These are phyloP conservation scores for Thunnus thynnus DNA, from an alignment of 2,113 vertebrate genomes.

Conservation along the genomic window DNA sequence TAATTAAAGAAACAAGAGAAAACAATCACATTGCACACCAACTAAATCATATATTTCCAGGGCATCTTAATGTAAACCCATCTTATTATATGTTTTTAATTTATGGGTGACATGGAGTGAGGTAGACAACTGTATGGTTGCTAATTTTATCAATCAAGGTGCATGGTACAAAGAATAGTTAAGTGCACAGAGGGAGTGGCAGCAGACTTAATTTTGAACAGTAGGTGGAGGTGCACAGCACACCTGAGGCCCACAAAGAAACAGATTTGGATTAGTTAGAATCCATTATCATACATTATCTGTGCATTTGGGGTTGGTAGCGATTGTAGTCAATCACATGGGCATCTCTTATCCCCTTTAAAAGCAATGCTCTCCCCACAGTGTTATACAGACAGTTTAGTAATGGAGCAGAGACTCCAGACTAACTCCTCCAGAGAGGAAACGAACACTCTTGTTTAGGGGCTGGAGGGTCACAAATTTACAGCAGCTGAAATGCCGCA, in stretches of 20 bases:
- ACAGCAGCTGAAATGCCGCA: conserved; percentile 19
- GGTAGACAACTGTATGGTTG: not conserved
- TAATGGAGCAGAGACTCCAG: conserved; percentile 69
- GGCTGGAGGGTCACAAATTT: conserved; percentile 30
- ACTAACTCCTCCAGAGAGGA: conserved; percentile 60
- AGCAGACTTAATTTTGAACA: conserved; percentile 51
- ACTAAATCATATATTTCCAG: conserved; percentile 7
- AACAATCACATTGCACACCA: not conserved
- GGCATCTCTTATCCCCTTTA: conserved; percentile 75
- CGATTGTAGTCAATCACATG: conserved; percentile 63
- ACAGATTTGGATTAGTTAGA: conserved; percentile 68
- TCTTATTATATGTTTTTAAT: not conserved
- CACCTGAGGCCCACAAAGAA: conserved; percentile 52
- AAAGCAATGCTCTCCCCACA: conserved; percentile 66
- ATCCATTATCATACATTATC: conserved; percentile 79
- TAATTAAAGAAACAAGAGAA: conserved; percentile 4
- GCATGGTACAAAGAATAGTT: conserved; percentile 9
- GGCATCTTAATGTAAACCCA: conserved; percentile 5
- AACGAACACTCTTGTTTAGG: conserved; percentile 42
- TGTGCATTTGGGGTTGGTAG: conserved; percentile 66
- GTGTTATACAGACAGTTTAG: conserved; percentile 58
- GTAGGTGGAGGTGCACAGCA: conserved; percentile 48
- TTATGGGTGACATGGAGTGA: conserved; percentile 1
- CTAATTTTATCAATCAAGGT: conserved; percentile 4
- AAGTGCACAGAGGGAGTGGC: conserved; percentile 17